Evolutionary conservation across 2,113 vertebrate genomes (phyloP), one percentile per base, ranked within the genome.

Genomic region (Panurus biarmicus): DNA sequence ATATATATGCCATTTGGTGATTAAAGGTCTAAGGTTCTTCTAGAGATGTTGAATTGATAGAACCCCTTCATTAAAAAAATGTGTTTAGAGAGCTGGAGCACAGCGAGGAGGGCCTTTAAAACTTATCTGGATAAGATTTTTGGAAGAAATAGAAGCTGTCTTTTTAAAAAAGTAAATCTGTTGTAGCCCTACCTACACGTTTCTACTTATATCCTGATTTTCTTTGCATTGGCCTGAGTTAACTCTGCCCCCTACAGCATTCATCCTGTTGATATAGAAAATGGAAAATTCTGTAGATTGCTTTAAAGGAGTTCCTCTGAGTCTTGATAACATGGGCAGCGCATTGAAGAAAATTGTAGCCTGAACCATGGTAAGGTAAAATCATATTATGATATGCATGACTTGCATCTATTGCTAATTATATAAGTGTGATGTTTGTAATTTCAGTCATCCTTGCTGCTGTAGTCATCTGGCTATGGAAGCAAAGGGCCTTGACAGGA

Each of bases 241-340:
- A 88, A 76, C 67, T 83, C 88, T 94, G 88, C 64, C 58, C 84
- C 35, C 85, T 83, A 60, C 71, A 90, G 79, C 58, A 70, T 58
- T 79, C 25, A 53, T 65, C 24, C 35, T 36, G 48, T 21, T 58
- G 66, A 58, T 61, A 65, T 22, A 61, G 62, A 73, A 75, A 85
- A 73, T 42, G 4, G n/a, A 57, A 69, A 58, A 26, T 69, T 82
- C 18, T 61, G 35, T 70, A 76, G 62, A 50, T 44, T 69, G 28
- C 62, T 35, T 73, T 20, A 22, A 56, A 67, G 14, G 20, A 66
- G 10, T n/a, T 88, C 78, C 42, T 77, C 51, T 35, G 29, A 76
- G 47, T 51, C 67, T 85, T 76, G 64, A 35, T 51, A 62, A 77
- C 33, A 54, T 45, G 40, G 22, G 19, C 44, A 66, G 58, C 2